phyloP scores from a whole-genome alignment of 2,113 vertebrate genomes.

The Abramis brama region DNA sequence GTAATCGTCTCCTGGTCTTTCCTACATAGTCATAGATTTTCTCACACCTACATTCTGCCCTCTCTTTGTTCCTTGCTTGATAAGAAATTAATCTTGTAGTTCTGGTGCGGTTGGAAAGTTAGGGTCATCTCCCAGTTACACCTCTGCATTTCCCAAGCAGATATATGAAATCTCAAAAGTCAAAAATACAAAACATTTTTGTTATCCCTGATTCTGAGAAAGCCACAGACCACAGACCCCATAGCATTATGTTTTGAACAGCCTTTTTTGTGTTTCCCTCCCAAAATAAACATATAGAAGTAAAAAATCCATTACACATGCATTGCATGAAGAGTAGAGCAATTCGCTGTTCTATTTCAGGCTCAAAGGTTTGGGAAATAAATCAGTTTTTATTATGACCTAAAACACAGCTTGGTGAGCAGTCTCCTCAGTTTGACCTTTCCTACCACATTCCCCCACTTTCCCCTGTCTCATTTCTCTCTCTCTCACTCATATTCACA shows the following conservation, averaged over 20 bases:
- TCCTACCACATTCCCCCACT: conserved; percentile 13
- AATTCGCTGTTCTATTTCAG: neutral
- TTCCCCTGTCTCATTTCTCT: conserved; percentile 27
- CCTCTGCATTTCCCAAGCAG: conserved; percentile 63
- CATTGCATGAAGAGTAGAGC: neutral
- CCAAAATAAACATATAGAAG: neutral
- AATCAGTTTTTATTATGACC: conserved; percentile 24
- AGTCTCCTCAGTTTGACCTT: conserved; percentile 22
- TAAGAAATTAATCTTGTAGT: conserved; percentile 54
- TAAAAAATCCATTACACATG: neutral
- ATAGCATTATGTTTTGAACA: neutral
- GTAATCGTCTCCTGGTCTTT: neutral
- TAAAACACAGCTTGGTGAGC: conserved; percentile 3
- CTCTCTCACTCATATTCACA: conserved; percentile 12
- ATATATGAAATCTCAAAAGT: conserved; percentile 13
- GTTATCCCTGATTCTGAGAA: neutral
- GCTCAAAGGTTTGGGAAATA: conserved; percentile 10
- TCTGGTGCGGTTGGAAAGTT: conserved; percentile 38
- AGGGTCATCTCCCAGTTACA: conserved; percentile 45
- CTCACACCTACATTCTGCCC: conserved; percentile 24
- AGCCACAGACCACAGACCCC: neutral
- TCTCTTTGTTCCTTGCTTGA: conserved; percentile 42
- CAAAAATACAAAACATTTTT: neutral
- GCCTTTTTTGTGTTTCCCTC: neutral
- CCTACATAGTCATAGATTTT: neutral